These are phyloP conservation scores for Achatina immaculata DNA, from an alignment of 1,140 invertebrate genomes.

Conservation along the genomic window DNA sequence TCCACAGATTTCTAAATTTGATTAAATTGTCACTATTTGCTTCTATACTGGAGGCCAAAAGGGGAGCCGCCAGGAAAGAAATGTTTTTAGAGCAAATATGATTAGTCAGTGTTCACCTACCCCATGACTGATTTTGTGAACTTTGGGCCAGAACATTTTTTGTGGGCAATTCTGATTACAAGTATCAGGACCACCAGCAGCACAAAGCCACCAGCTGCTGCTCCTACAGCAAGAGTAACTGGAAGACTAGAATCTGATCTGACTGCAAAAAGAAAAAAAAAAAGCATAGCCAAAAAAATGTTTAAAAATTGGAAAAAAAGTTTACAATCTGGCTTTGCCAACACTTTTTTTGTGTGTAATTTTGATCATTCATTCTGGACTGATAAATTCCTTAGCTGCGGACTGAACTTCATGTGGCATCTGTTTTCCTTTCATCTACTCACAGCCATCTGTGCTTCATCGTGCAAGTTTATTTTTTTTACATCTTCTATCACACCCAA, in stretches of 20 bases:
- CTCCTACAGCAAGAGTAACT: constrained; percentile 26
- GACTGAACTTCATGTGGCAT: not conserved
- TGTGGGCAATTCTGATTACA: not conserved
- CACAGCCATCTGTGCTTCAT: no score
- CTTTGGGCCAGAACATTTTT: constrained; percentile 4
- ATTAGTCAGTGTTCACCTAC: no score
- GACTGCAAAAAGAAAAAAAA: not conserved
- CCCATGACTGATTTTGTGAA: not conserved
- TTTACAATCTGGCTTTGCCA: not conserved
- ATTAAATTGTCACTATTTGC: no score
- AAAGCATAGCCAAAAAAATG: not conserved
- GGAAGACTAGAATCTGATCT: not conserved
- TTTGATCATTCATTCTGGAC: not conserved
- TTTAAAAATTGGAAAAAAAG: not conserved
- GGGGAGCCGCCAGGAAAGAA: no score
- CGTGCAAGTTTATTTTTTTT: no score
- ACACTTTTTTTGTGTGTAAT: not conserved
- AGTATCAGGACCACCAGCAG: constrained; percentile 12
- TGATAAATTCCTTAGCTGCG: not conserved
- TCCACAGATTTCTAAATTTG: no score
- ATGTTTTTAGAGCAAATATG: no score
- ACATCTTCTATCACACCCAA: no score
- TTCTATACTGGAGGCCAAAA: no score
- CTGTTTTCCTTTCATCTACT: no score
- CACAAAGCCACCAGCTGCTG: constrained; percentile 32